phyloP scores from a whole-genome alignment of 2,888 invertebrate species.

The Temnothorax rugatulus region DNA sequence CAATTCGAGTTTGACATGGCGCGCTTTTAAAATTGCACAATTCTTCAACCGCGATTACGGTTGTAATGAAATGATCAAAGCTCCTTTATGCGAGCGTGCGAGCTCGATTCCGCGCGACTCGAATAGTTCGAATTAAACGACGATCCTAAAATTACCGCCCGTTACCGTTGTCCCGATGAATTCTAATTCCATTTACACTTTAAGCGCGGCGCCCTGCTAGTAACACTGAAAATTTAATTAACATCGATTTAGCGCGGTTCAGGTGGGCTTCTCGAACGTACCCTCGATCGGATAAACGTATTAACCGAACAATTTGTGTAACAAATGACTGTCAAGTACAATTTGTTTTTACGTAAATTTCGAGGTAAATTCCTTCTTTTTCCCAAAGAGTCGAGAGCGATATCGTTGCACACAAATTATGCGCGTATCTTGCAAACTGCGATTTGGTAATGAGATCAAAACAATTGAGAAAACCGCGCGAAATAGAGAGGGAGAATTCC shows the following conservation, averaged over 20 bases:
- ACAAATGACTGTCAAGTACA: neutral
- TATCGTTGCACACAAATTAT: slow-evolving; percentile 25
- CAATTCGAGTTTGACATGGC: neutral
- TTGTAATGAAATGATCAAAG: neutral
- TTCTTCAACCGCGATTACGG: slow-evolving; percentile 6
- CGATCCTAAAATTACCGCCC: slow-evolving; percentile 37
- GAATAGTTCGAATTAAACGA: slow-evolving; percentile 49
- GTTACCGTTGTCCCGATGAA: neutral
- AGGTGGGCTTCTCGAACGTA: neutral
- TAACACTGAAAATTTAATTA: slow-evolving; percentile 58
- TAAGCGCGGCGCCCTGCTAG: slow-evolving; percentile 30
- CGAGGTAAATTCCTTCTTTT: neutral
- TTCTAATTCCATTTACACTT: slow-evolving; percentile 61
- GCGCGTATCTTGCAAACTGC: neutral
- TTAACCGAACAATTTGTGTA: neutral
- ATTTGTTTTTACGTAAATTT: neutral
- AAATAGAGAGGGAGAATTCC: neutral
- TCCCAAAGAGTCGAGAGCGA: neutral
- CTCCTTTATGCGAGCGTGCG: neutral
- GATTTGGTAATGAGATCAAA: neutral
- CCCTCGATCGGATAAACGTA: neutral
- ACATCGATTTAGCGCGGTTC: slow-evolving; percentile 17
- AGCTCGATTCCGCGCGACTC: slow-evolving; percentile 35
- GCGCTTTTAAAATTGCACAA: neutral
- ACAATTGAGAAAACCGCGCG: neutral